phyloP scores from a whole-genome alignment of 2,888 invertebrate species.

The Lepidocyrtoides sp. region DNA sequence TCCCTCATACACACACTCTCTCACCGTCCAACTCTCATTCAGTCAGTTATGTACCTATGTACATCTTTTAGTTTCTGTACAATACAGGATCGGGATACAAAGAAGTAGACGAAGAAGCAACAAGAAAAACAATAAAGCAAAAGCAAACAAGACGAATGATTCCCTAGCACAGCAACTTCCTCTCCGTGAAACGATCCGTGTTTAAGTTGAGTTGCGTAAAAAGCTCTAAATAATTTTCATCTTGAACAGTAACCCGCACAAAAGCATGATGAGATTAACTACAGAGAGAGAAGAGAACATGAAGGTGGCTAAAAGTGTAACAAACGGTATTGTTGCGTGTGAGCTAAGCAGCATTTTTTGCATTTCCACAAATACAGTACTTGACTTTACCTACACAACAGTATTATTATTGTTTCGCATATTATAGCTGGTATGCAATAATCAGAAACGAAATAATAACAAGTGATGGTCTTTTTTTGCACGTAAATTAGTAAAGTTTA shows the following conservation, averaged over 20 bases:
- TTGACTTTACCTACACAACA: background rate
- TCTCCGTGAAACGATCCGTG: slow-evolving; percentile 15
- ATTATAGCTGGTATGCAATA: background rate
- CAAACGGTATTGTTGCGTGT: slow-evolving; percentile 55
- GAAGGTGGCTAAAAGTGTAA: slow-evolving; percentile 25
- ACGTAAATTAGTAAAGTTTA: background rate
- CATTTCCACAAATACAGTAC: background rate
- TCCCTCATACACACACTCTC: background rate
- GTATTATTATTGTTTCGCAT: background rate
- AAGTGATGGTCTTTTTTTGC: slow-evolving; percentile 22
- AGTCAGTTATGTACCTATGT: no score
- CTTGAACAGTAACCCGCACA: background rate
- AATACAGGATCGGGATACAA: slow-evolving; percentile 29
- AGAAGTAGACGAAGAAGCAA: slow-evolving; percentile 1
- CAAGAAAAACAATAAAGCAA: slow-evolving; percentile 40
- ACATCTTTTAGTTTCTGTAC: background rate
- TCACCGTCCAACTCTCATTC: background rate
- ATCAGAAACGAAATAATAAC: background rate
- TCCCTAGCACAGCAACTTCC: slow-evolving; percentile 23
- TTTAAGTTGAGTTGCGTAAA: no score
- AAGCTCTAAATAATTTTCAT: background rate
- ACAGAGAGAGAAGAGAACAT: background rate
- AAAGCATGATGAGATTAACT: background rate
- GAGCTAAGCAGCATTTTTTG: no score
- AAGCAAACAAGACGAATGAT: slow-evolving; percentile 42